Evolutionary conservation across 1,140 invertebrate species (phyloP), one percentile per base, ranked within the genome.

Genomic region (Atta texana): DNA sequence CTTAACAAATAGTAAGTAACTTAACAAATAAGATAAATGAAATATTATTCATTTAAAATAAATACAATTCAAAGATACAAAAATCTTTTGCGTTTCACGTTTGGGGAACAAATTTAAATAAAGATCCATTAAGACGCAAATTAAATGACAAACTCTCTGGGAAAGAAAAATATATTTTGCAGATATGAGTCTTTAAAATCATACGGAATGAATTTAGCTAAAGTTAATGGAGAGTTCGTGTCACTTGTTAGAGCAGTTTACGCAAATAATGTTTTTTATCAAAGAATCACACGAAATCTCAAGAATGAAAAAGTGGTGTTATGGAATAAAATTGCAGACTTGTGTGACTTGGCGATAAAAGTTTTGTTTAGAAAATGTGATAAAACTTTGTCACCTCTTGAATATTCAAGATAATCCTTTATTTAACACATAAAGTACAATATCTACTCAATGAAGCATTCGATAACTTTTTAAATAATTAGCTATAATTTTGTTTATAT

Each of bases 331-430:
- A 64, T 5, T 31, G 16, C 34, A 49, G 24, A 53, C n/a, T n/a
- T 68, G n/a, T 78, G n/a, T 21, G 44, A 51, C n/a, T 57, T 81
- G 51, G 10, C 14, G 2, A 31, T 21, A n/a, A 3, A 81, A 55
- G 16, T 55, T 39, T 24, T 12, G 4, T 2, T 55, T 7, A 51
- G 4, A 64, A 78, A 80, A 14, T 66, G 3, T 7, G 18, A 66
- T 14, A 49, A 76, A 12, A 34, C 12, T 6, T 66, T 44, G 16
- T 0, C 3, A 21, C 10, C 31, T 69, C 14, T 81, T 57, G 12
- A 69, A 81, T 44, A 44, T 81, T 81, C 16, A 1, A 39, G 5
- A 3, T 61, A 84, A 82, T 59, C 10, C 12, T 59, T 8, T n/a
- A 72, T 59, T 24, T 59, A 55, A 77, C 24, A 44, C 24, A 78